phyloP scores from a whole-genome alignment of 1,140 invertebrate species.

The Oryctes rhinoceros region DNA sequence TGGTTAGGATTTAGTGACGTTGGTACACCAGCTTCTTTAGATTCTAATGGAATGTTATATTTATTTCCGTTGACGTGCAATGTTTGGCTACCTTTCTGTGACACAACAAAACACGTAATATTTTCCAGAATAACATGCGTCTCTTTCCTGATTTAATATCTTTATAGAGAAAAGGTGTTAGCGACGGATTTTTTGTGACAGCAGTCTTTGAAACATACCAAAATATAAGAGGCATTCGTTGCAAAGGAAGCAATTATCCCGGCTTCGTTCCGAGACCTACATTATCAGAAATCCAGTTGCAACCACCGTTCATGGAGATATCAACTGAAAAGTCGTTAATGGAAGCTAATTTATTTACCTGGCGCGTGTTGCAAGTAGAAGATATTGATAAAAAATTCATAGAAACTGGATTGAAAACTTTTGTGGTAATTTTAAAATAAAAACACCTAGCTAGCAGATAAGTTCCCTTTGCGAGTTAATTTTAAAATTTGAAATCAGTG shows the following conservation, averaged over 20 bases:
- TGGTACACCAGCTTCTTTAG: conserved; percentile 74
- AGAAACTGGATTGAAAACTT: conserved; percentile 87
- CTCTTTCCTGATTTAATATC: conserved; percentile 36
- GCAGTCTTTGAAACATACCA: conserved; percentile 79
- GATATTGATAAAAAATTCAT: conserved; percentile 71
- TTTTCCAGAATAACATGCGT: conserved; percentile 37
- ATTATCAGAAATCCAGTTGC: conserved; percentile 74
- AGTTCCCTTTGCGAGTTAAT: background rate
- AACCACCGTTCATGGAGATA: conserved; percentile 82
- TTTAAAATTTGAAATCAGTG: background rate
- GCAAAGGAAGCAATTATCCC: conserved; percentile 88
- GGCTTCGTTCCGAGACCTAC: conserved; percentile 85
- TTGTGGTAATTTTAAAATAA: conserved; percentile 73
- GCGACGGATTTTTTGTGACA: conserved; percentile 85
- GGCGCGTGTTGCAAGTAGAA: conserved; percentile 68
- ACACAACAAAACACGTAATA: conserved; percentile 72
- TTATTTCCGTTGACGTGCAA: conserved; percentile 70
- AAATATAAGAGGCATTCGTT: conserved; percentile 82
- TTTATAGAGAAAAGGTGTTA: conserved; percentile 70
- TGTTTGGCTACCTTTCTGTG: conserved; percentile 82
- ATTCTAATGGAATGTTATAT: conserved; percentile 73
- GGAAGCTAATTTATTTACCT: conserved; percentile 79
- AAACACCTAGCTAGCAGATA: background rate
- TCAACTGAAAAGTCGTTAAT: conserved; percentile 81
- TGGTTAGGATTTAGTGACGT: conserved; percentile 88